A percentile compares a stretch with the other conserved stretches of the same genome.
Evolutionary conservation across 2,113 vertebrate species (phyloP).

Genomic region (Corynorhinus townsendii): DNA sequence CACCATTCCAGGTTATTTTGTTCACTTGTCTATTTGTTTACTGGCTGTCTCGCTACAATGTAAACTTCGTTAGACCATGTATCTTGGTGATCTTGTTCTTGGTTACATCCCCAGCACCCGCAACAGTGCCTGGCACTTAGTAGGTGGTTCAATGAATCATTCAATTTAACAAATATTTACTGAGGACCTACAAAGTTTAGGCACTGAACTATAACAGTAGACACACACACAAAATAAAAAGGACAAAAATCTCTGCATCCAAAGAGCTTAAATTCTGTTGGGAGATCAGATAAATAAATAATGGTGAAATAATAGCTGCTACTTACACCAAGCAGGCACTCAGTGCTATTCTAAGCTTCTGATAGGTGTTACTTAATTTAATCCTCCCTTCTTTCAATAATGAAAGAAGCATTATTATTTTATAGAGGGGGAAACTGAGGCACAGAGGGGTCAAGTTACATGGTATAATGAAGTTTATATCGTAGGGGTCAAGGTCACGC

Average conservation of each 20-base stretch:
- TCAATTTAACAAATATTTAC: neutral
- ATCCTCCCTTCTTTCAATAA: neutral
- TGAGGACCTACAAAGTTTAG: neutral
- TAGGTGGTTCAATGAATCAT: neutral
- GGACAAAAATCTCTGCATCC: neutral
- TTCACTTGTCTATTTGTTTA: neutral
- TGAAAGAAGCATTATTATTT: neutral
- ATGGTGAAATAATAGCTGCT: neutral
- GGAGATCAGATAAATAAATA: neutral
- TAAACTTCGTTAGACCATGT: neutral
- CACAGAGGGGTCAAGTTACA: neutral
- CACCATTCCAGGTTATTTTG: neutral
- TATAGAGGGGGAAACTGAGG: neutral
- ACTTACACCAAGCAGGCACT: neutral
- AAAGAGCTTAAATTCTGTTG: neutral
- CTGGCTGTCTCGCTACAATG: neutral
- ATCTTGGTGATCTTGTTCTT: neutral
- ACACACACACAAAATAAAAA: neutral
- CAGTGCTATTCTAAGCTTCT: neutral
- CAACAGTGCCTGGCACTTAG: neutral
- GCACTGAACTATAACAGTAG: neutral
- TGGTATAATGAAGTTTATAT: neutral
- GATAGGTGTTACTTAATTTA: neutral
- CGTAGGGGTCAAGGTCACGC: neutral
- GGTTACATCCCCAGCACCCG: neutral